Base-by-base conservation (phyloP, 2,797 vertebrate genomes). In the Karalla daura region DNA sequence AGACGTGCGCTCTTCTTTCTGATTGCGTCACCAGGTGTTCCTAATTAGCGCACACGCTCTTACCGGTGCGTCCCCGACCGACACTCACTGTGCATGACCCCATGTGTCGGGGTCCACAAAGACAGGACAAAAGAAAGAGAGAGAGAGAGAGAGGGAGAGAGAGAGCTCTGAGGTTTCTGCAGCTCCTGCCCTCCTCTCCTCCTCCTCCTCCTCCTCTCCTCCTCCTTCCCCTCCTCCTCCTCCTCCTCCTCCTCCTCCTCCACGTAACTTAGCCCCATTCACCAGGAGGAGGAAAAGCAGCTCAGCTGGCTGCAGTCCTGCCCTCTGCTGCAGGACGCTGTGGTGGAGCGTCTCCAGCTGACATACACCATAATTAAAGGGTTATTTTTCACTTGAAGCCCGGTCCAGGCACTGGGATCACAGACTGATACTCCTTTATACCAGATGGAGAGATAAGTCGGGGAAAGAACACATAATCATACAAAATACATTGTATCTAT, bases 1-100 rank as follows among this genome's bases (percentile, higher is more conserved):
- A n/a, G n/a, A n/a, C n/a, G n/a, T n/a, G n/a, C n/a, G n/a, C n/a
- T 45, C 68, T 59, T 69, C 71, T 70, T 63, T 76, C 72, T 88
- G 88, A 91, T 90, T 92, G 88, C 81, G 80, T 71, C 40, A 90
- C 77, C 88, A 90, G 88, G 72, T 89, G 90, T 87, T 86, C 85
- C 68, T 90, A 91, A 91, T 92, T 89, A 91, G 41, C 45, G 72
- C 77, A 71, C 76, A 71, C 76, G 63, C 64, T 67, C 81, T 81
- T 82, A 53, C 65, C 45, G 45, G 70, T 66, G 60, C 79, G 71
- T 80, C 63, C 55, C 58, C 24, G 66, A 78, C 71, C 33, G 51
- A 43, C 56, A 13, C 73, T 72, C 63, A 52, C 37, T 53, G 3
- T 77, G 79, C 78, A 66, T 80, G 88, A 90, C 89, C 88, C 88